Evolutionary conservation across 2,888 invertebrate genomes (phyloP), one percentile per base, ranked within the genome.

Genomic region (Campoplex capitator): DNA sequence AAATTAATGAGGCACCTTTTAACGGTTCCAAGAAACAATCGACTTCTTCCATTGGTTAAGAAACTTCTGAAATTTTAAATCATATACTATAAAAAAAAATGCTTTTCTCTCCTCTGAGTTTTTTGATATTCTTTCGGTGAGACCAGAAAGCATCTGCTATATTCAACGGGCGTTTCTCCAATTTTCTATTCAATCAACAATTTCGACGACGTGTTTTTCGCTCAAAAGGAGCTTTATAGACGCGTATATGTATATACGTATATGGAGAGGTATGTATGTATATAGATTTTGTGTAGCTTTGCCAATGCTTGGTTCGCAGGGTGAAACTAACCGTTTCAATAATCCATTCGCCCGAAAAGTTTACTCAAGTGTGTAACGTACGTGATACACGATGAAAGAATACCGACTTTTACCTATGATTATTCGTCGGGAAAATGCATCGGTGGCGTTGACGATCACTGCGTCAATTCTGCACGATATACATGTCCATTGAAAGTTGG

Each of bases 271-370:
- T 71, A 48, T 70, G 7, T 76, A 75, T 51, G 16, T 38, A 28
- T 11, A 1, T 71, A n/a, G 4, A 38, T 38, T 38, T 38, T 42
- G 42, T 58, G 62, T 48, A 76, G 48, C 45, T 65, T 77, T 45
- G 76, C 51, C 71, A 78, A 68, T 71, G 67, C 74, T 48, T 68
- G 67, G 65, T 48, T 83, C 65, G 67, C 71, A 67, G 79, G 73
- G 70, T 84, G 84, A 79, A 84, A 84, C 84, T 84, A 84, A 84
- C 84, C 78, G 84, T 84, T 78, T 79, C 84, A 70, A 84, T 84
- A 45, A 79, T 68, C 84, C 79, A 75, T 75, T 79, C 79, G 84
- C 58, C 74, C 74, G 84, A 70, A 84, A 84, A 79, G 58, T 48
- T 74, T 58, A 75, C 56, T 65, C 67, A 62, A 79, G 79, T 75